Evolutionary conservation across 2,113 vertebrate species (phyloP), one percentile per base, ranked within the genome.

Genomic region (Gopherus evgoodei): DNA sequence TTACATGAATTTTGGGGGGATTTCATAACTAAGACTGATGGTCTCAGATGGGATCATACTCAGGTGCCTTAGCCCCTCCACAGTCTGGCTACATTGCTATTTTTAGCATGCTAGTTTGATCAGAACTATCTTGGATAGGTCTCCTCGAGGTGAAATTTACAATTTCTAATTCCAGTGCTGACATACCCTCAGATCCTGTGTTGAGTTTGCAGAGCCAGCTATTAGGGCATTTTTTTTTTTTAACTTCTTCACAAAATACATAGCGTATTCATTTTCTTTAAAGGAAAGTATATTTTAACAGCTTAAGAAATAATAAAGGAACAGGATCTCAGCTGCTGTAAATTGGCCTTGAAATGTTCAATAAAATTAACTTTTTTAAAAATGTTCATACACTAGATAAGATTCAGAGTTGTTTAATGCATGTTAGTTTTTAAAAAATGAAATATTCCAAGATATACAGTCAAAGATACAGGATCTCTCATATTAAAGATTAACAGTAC

Each of bases 361-460:
- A 42, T 56, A 54, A 56, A 10, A 16, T 21, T 22, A 72, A 21
- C 22, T 42, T 38, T 11, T 3, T 2, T 5, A 54, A 57, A 54
- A 6, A 27, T 2, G 9, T 72, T 0, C 21, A 13, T 13, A 2
- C 27, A 3, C 2, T 5, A 0, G 3, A 25, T 29, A 29, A 50
- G 22, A 65, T 49, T 17, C 21, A 12, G 6, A 29, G 22, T 24
- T 19, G 8, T 90, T 86, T 92, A 84, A 16, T 84, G 42, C 4
- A 11, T 0, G 27, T 3, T 5, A 8, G 4, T 44, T 9, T 3
- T 11, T 54, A 4, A 3, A 57, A 44, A 31, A 0, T 1, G 54
- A 6, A 49, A 0, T 16, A 31, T 50, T 2, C 8, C 79, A 3
- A 42, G 53, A 50, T 8, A 1, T 12, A 2, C 1, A 0, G 14